Evolutionary conservation across 2,888 invertebrate species (phyloP), one percentile per base, ranked within the genome.

Genomic region (Cryptocephalus moraei): DNA sequence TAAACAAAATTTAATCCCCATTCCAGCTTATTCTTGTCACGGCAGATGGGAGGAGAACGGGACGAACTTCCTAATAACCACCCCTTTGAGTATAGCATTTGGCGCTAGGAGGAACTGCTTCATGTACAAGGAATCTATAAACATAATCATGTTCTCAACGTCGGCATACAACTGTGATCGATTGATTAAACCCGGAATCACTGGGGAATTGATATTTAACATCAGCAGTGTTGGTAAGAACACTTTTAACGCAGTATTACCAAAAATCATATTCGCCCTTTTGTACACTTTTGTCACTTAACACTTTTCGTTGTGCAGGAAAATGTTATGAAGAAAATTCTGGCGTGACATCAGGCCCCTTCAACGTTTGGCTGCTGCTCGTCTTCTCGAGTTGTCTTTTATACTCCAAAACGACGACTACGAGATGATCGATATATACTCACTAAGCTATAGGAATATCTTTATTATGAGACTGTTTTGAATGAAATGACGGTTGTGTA

Each of bases 1-100:
- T 43, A 46, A 22, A 22, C 22, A 22, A 22, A 22, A 22, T 2
- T 22, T 22, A 11, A 11, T 36, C 6, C n/a, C 38, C 42, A 45
- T 70, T 69, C 12, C 73, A 90, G 91, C 87, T 49, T 91, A 91
- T 74, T 86, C 87, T 38, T 91, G 91, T 69, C 91, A 91, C 69
- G 91, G 91, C 44, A 81, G 86, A 41, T 91, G 91, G 91, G 82
- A 85, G 62, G 91, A 91, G 69, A 85, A 85, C 66, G 87, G 86
- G 55, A 87, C 87, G 46, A 85, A 86, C 65, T 91, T 85, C 71
- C 82, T 91, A 58, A 89, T 91, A 67, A 84, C 86, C 47, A 85
- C 86, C 44, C 86, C 86, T 14, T 72, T 83, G 59, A 79, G 81
- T 50, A 76, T 83, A 46, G 75, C 80, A 62, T 78, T 81, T 48